Evolutionary conservation across 2,797 vertebrate genomes (phyloP).

Genomic region (Rhabdophis nuchalis): DNA sequence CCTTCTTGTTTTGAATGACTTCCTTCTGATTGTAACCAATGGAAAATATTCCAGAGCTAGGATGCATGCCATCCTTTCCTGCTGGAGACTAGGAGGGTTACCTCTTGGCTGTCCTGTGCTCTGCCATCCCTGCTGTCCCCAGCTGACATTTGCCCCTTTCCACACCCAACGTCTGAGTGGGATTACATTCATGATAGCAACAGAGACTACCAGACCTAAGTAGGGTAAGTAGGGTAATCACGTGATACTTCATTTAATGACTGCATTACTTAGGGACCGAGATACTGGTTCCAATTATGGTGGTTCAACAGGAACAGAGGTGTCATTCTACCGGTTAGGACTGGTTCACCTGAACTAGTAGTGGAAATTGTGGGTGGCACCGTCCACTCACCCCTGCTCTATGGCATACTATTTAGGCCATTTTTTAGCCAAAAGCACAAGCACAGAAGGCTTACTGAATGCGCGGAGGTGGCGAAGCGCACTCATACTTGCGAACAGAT

Average conservation of each 20-base stretch:
- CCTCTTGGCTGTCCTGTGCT: not conserved
- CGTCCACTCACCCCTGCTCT: too few species aligned
- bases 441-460: too few species aligned
- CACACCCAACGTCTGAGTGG: not conserved
- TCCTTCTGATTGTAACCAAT: not conserved
- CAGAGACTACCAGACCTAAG: not conserved
- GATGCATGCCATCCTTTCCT: not conserved
- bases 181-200: not conserved
- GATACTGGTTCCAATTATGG: not conserved
- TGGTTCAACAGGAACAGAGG: not conserved
- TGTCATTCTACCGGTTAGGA: too few species aligned
- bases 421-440: too few species aligned
- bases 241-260: not conserved
- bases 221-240: not conserved
- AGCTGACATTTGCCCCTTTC: not conserved
- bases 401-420: too few species aligned
- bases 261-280: not conserved
- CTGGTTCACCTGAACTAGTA: too few species aligned
- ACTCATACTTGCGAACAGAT: too few species aligned
- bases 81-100: not conserved
- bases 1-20: not conserved
- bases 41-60: not conserved
- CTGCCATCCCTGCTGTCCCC: not conserved
- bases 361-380: too few species aligned
- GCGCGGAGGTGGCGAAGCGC: too few species aligned